Evolutionary conservation across 2,797 vertebrate species (phyloP).

Genomic region (Pteronotus mesoamericanus): DNA sequence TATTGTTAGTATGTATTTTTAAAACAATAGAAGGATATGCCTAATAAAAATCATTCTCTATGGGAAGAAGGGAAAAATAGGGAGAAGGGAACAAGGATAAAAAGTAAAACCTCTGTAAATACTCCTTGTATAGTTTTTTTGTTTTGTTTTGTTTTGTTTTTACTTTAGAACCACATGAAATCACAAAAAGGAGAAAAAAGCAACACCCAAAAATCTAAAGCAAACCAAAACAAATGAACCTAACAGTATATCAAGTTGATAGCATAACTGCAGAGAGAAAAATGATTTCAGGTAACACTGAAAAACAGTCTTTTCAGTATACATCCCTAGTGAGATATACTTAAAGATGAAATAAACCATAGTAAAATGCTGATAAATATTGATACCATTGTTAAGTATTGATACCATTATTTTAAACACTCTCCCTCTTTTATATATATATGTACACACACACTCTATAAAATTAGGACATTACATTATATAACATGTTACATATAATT

Average conservation of each 20-base stretch:
- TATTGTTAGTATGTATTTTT: not conserved
- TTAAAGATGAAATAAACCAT: not conserved
- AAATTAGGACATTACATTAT: not conserved
- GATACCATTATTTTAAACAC: not conserved
- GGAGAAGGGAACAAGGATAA: not conserved
- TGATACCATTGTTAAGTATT: not conserved
- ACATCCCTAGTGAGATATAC: not conserved
- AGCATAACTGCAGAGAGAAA: not conserved
- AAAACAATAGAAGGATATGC: not conserved
- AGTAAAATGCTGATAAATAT: not conserved
- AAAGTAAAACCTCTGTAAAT: not conserved
- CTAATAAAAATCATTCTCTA: not conserved
- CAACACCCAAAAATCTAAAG: not conserved
- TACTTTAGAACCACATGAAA: not conserved
- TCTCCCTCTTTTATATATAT: not conserved
- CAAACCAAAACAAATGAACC: not conserved
- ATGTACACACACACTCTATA: not conserved
- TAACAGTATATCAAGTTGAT: not conserved
- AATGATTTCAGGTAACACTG: not conserved
- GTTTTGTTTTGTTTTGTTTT: not conserved
- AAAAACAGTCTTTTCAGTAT: not conserved
- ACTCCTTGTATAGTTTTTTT: not conserved
- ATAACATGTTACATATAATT: not conserved
- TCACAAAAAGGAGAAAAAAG: not conserved
- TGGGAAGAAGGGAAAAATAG: not conserved